These are phyloP conservation scores for Camponotus fellah DNA, from an alignment of 2,888 invertebrate genomes.

Conservation along the genomic window DNA sequence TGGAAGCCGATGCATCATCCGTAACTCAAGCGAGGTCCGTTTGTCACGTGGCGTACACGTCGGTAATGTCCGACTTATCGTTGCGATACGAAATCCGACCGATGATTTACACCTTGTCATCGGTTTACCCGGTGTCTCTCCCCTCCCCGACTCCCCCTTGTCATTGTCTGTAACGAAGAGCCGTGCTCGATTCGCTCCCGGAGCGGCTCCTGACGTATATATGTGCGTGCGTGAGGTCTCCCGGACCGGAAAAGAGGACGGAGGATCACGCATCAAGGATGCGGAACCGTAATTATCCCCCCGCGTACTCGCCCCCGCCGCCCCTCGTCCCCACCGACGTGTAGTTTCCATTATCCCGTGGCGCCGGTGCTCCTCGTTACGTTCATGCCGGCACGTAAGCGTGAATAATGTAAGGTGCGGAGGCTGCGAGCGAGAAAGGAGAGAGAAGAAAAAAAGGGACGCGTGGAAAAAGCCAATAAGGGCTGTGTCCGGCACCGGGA, in stretches of 20 bases:
- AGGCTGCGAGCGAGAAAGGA: constrained; percentile 20
- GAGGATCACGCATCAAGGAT: constrained; percentile 70
- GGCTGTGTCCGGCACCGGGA: constrained; percentile 70
- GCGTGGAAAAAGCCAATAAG: constrained; percentile 74
- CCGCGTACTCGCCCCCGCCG: constrained; percentile 27
- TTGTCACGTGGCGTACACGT: constrained; percentile 56
- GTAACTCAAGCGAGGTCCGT: constrained; percentile 61
- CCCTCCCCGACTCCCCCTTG: constrained; percentile 2
- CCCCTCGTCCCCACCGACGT: constrained; percentile 27
- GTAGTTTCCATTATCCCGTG: constrained; percentile 64
- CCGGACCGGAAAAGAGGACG: constrained; percentile 60
- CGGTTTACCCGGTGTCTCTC: constrained; percentile 59
- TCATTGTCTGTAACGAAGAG: constrained; percentile 61
- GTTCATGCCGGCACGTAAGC: constrained; percentile 66
- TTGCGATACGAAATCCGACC: constrained; percentile 59
- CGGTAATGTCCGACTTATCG: constrained; percentile 66
- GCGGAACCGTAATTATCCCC: constrained; percentile 76
- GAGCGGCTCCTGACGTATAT: neutral
- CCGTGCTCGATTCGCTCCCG: constrained; percentile 36
- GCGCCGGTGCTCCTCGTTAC: constrained; percentile 68
- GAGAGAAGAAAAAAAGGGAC: constrained; percentile 65
- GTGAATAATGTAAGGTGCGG: constrained; percentile 74
- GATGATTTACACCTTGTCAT: constrained; percentile 75
- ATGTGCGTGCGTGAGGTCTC: constrained; percentile 12
- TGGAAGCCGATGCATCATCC: constrained; percentile 50